A percentile compares a stretch with the other conserved stretches of the same genome.
These are phyloP conservation scores for Sphaerodactylus townsendi DNA, from an alignment of 2,113 vertebrate species.

Conservation along the genomic window DNA sequence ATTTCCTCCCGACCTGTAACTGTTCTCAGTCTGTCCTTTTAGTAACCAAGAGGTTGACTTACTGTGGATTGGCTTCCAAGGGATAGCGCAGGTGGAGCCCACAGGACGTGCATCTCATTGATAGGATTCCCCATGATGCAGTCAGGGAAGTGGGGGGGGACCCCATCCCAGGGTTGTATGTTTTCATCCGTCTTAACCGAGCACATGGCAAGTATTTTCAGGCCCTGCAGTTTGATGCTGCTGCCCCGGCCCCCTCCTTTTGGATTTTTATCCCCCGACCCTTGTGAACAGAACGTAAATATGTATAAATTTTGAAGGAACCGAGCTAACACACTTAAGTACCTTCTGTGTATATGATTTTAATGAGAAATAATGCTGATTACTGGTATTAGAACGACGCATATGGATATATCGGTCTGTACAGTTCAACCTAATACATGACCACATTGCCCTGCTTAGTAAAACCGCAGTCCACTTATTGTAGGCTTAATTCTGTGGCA, in stretches of 20 bases:
- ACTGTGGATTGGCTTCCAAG: slow-evolving; percentile 69
- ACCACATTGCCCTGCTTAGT: slow-evolving; percentile 60
- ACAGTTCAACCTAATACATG: slow-evolving; percentile 77
- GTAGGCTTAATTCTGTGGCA: slow-evolving; percentile 50
- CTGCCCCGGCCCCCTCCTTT: slow-evolving; percentile 42
- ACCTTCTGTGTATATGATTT: slow-evolving; percentile 95
- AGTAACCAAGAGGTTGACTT: slow-evolving; percentile 65
- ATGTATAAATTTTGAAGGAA: slow-evolving; percentile 96
- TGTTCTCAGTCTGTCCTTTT: slow-evolving; percentile 67
- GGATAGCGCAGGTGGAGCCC: slow-evolving; percentile 50
- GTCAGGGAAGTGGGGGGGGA: slow-evolving; percentile 60
- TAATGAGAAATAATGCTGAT: slow-evolving; percentile 85
- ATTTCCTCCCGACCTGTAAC: slow-evolving; percentile 65
- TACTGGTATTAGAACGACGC: slow-evolving; percentile 78
- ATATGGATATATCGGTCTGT: slow-evolving; percentile 78
- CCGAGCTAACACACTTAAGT: slow-evolving; percentile 87
- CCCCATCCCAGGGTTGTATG: slow-evolving; percentile 58
- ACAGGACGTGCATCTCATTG: slow-evolving; percentile 57
- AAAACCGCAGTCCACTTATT: slow-evolving; percentile 47
- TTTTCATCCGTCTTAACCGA: slow-evolving; percentile 61
- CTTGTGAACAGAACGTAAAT: slow-evolving; percentile 86
- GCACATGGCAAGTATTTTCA: slow-evolving; percentile 53
- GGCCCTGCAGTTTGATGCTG: slow-evolving; percentile 69
- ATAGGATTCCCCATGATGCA: slow-evolving; percentile 63
- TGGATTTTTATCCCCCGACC: slow-evolving; percentile 73